Evolutionary conservation across 1,140 invertebrate species (phyloP).

Genomic region (Micrasema longulum): DNA sequence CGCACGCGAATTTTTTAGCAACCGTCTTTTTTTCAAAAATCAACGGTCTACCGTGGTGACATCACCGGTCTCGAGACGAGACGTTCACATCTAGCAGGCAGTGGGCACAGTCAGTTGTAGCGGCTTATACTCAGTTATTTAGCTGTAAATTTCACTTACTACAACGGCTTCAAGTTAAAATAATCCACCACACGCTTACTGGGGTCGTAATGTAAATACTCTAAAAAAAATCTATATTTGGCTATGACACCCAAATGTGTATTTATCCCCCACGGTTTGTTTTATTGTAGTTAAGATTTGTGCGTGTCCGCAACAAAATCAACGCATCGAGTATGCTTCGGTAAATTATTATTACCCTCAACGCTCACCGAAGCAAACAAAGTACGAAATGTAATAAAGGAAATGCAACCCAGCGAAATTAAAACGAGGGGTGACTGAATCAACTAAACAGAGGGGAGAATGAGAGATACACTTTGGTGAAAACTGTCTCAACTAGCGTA

Average conservation of each 20-base stretch:
- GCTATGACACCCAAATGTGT: too few species aligned
- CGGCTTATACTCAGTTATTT: too few species aligned
- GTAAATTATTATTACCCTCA: slow-evolving; percentile 8
- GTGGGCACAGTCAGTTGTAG: too few species aligned
- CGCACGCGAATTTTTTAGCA: slow-evolving; percentile 5
- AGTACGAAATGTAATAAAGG: neutral
- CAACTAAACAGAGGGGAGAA: neutral
- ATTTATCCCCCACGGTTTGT: neutral
- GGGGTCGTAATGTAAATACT: slow-evolving; percentile 2
- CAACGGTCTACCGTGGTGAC: slow-evolving; percentile 19
- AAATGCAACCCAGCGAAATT: slow-evolving; percentile 12
- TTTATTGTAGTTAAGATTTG: slow-evolving; percentile 5
- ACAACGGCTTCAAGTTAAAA: too few species aligned
- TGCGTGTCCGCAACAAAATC: slow-evolving; percentile 7
- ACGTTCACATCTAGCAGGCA: neutral
- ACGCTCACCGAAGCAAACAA: slow-evolving; percentile 1
- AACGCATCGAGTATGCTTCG: slow-evolving; percentile 8
- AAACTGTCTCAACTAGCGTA: too few species aligned
- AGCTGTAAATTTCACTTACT: too few species aligned
- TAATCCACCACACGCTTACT: slow-evolving; percentile 1
- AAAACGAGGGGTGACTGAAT: neutral
- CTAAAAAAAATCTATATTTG: neutral
- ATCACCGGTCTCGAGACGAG: neutral
- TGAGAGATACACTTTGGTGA: too few species aligned
- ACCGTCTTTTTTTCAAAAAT: slow-evolving; percentile 14